Evolutionary conservation across 2,888 invertebrate species (phyloP).

Genomic region (Macrosiphum euphorbiae): DNA sequence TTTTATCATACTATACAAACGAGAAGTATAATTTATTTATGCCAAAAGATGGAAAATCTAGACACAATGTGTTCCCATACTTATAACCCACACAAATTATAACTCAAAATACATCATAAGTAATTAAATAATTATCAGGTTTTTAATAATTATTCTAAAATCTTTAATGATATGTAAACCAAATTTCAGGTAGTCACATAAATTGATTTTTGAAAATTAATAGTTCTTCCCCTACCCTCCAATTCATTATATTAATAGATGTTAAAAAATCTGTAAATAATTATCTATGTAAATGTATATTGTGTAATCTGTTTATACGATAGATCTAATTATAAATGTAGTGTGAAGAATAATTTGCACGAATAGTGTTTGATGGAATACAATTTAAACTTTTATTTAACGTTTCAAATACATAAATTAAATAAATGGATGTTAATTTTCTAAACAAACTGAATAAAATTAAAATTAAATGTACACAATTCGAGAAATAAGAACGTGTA

Average conservation of each 20-base stretch:
- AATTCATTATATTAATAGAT: neutral
- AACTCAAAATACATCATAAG: neutral
- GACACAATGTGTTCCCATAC: neutral
- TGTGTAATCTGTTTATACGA: neutral
- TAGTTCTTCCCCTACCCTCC: neutral
- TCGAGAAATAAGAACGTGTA: neutral
- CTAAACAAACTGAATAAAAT: neutral
- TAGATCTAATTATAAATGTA: constrained; percentile 21
- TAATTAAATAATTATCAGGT: neutral
- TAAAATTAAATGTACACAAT: neutral
- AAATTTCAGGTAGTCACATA: neutral
- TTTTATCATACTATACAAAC: neutral
- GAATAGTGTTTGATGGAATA: neutral
- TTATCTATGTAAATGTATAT: neutral
- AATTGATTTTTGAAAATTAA: neutral
- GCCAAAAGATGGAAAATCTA: neutral
- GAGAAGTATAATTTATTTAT: neutral
- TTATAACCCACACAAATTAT: neutral
- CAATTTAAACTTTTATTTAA: neutral
- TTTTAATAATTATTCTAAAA: neutral
- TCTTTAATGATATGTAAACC: neutral
- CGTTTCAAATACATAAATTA: neutral
- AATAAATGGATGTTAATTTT: neutral
- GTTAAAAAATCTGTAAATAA: neutral
- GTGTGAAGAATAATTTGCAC: neutral